Base-by-base conservation (phyloP, 2,888 invertebrate species). In the Brenthis ino region DNA sequence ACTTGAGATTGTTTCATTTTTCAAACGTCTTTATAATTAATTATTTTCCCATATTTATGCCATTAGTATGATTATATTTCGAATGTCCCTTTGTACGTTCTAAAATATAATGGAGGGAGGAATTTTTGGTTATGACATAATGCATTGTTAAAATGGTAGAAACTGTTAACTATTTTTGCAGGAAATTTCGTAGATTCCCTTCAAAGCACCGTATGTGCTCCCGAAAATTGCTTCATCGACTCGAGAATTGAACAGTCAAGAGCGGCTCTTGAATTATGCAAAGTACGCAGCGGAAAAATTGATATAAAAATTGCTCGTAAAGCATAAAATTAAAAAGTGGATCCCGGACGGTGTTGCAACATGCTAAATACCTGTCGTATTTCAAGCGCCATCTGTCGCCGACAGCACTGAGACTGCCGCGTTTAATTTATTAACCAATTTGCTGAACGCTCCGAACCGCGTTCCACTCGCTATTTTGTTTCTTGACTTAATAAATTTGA, bases 401-500 rank as follows among this genome's bases (percentile, higher is more conserved):
- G 91, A 92, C 91, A 87, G 88, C 85, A 82, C 82, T 82, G 88
- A 91, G 88, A 90, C 89, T 90, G 89, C 87, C 86, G 86, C 86
- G 87, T 91, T 90, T 89, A 91, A 91, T 91, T 91, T 91, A 91
- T 91, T 91, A 91, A 89, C 90, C 91, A 91, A 91, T 91, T 91
- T 91, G 85, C 85, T 86, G 88, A 88, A 87, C 87, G 86, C 84
- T 77, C 79, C 83, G 86, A 88, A 88, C 87, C 88, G 83, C 87
- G 87, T 83, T 82, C 80, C 77, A 80, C 79, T 80, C 81, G 81
- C 79, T 86, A 87, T 89, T 89, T 89, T 88, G 88, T 90, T 88
- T 87, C 91, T 90, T 87, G 86, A 89, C 89, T 90, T 90, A 86
- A 89, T 89, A 89, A 88, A 88, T 87, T 86, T 80, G 80, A 84